Conservation (phyloP, 2,113 vertebrate genomes). For the Cairina moschata region DNA sequence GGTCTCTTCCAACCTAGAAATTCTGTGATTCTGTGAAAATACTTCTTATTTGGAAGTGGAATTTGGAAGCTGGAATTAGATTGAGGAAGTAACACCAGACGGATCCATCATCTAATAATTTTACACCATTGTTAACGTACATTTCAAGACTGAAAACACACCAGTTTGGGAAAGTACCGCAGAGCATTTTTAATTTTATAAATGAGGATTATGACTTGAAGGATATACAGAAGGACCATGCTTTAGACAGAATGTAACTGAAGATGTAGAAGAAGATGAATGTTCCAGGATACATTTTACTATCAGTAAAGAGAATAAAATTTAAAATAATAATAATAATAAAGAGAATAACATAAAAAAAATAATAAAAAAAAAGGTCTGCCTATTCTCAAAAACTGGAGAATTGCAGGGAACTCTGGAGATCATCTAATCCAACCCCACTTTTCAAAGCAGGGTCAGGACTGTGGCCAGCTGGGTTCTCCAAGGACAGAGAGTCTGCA, state of each 20-base stretch:
- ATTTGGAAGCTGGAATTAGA: not conserved
- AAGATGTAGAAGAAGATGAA: not conserved
- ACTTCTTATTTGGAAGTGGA: not conserved
- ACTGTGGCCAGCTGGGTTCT: not conserved
- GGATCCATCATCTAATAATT: not conserved
- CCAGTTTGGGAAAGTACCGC: not conserved
- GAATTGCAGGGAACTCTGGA: not conserved
- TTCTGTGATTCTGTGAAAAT: too few relatives aligned
- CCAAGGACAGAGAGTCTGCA: not conserved
- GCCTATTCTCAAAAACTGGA: not conserved
- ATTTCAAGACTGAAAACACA: not conserved
- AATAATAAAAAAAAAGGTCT: not conserved
- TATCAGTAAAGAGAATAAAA: not conserved
- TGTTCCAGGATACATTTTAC: not conserved
- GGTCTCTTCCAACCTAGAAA: too few relatives aligned
- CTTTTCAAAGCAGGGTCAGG: not conserved
- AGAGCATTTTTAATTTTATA: not conserved
- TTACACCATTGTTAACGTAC: not conserved
- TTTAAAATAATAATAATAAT: not conserved
- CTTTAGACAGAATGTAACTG: not conserved
- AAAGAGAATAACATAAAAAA: not conserved
- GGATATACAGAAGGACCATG: not conserved
- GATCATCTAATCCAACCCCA: not conserved
- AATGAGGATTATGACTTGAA: not conserved
- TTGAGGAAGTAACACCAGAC: not conserved